A percentile compares a stretch with the other conserved stretches of the same genome.
Conservation (phyloP, 53 echinoderm and acorn worm genomes). For the Crossaster papposus region DNA sequence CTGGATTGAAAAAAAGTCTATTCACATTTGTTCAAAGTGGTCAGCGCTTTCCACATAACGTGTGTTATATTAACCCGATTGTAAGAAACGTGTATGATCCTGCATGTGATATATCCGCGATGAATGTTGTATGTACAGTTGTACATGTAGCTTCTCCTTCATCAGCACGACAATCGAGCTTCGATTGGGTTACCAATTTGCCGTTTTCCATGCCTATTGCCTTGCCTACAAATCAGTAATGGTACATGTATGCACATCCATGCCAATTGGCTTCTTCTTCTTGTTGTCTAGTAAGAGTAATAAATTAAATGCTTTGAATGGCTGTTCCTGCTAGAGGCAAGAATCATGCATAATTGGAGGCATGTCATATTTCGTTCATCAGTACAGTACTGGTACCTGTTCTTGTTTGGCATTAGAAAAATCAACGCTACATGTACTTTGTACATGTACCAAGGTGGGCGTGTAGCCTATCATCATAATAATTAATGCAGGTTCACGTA, state of each 20-base stretch:
- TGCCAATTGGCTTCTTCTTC: no score
- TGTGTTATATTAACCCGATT: not conserved
- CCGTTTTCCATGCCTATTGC: not conserved
- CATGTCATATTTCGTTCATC: no score
- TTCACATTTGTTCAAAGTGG: not conserved
- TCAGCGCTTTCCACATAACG: no score
- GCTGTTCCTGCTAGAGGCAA: no score
- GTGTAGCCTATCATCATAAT: no score
- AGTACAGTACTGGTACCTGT: no score
- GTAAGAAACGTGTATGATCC: not conserved
- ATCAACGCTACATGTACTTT: no score
- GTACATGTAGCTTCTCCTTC: not conserved
- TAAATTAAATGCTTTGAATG: not conserved
- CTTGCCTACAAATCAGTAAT: constrained; percentile 13
- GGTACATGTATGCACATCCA: not conserved
- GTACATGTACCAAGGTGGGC: no score
- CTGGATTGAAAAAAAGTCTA: not conserved
- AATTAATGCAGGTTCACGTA: no score
- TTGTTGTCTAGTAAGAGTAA: not conserved
- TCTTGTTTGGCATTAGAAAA: no score
- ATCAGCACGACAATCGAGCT: not conserved
- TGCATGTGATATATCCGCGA: not conserved
- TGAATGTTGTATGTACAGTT: not conserved
- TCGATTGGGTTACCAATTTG: constrained; percentile 32
- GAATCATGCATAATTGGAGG: no score